These are phyloP conservation scores for Hydrotaea cyrtoneurina DNA, from an alignment of 2,888 invertebrate genomes.

Conservation along the genomic window DNA sequence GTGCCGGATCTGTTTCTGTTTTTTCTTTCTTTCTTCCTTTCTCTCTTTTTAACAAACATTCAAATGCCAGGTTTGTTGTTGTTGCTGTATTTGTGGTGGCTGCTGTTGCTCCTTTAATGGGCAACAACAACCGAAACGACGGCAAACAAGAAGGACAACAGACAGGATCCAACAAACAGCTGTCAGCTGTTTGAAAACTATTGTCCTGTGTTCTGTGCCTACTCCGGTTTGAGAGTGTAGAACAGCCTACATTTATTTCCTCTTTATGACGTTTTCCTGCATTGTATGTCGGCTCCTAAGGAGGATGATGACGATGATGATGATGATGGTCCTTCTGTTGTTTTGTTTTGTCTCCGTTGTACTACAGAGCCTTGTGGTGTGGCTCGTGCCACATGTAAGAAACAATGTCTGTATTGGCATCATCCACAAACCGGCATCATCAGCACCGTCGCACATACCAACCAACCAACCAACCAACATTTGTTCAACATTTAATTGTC, in stretches of 20 bases:
- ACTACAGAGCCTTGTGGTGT: background rate
- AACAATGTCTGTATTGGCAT: slow-evolving; percentile 38
- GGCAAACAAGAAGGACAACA: background rate
- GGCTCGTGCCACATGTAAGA: slow-evolving; percentile 52
- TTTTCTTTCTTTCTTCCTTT: too few relatives aligned
- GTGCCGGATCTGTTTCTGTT: too few relatives aligned
- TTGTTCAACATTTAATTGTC: slow-evolving; percentile 41
- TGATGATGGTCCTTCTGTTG: slow-evolving; percentile 24
- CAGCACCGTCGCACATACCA: background rate
- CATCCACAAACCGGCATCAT: slow-evolving; percentile 21
- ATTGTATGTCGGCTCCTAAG: slow-evolving; percentile 16
- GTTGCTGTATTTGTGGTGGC: slow-evolving; percentile 25
- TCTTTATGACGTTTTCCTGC: slow-evolving; percentile 33
- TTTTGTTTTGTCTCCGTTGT: background rate
- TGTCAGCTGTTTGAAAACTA: slow-evolving; percentile 67
- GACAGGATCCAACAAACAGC: slow-evolving; percentile 62
- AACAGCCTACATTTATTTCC: slow-evolving; percentile 55
- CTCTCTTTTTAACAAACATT: too few relatives aligned
- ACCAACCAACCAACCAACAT: background rate
- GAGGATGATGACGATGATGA: slow-evolving; percentile 29
- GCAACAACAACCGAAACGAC: slow-evolving; percentile 5
- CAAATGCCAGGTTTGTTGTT: background rate
- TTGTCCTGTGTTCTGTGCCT: slow-evolving; percentile 28
- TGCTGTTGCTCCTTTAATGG: slow-evolving; percentile 46
- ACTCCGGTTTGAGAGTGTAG: slow-evolving; percentile 26